Conservation (phyloP, 2,797 vertebrate genomes). For the Anabacerthia variegaticeps region DNA sequence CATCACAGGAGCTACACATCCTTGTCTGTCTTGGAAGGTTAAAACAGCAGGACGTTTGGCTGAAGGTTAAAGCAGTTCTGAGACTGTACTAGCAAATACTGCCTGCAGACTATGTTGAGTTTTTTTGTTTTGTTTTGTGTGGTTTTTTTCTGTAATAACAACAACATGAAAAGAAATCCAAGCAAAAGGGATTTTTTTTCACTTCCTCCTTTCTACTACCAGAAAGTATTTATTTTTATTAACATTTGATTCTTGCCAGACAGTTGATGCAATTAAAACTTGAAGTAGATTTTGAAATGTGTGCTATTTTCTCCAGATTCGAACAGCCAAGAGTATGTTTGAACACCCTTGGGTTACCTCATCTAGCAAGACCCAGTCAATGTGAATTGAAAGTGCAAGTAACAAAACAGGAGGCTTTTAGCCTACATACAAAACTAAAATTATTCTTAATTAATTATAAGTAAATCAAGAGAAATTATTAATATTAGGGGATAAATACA, state of each 20-base stretch:
- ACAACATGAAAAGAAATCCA: neutral
- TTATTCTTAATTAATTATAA: neutral
- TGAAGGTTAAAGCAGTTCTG: constrained; percentile 13
- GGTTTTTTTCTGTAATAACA: neutral
- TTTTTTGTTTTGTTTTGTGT: neutral
- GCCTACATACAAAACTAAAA: neutral
- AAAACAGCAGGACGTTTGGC: neutral
- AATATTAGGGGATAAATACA: neutral
- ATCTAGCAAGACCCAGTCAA: neutral
- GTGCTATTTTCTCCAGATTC: neutral
- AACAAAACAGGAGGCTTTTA: neutral
- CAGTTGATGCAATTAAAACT: neutral
- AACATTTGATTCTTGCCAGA: neutral
- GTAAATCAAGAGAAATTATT: neutral
- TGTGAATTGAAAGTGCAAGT: neutral
- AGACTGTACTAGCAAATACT: neutral
- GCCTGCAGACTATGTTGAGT: neutral
- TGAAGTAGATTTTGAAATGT: neutral
- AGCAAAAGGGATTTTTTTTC: neutral
- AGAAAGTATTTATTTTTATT: constrained; percentile 36
- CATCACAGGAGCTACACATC: neutral
- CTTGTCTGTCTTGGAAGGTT: neutral
- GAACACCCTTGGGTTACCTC: neutral
- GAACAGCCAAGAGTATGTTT: neutral
- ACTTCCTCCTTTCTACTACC: neutral